Percentiles rank a stretch among this genome's conserved stretches.
Evolutionary conservation across 2,888 invertebrate species (phyloP).

Genomic region (Physocephala rufipes): DNA sequence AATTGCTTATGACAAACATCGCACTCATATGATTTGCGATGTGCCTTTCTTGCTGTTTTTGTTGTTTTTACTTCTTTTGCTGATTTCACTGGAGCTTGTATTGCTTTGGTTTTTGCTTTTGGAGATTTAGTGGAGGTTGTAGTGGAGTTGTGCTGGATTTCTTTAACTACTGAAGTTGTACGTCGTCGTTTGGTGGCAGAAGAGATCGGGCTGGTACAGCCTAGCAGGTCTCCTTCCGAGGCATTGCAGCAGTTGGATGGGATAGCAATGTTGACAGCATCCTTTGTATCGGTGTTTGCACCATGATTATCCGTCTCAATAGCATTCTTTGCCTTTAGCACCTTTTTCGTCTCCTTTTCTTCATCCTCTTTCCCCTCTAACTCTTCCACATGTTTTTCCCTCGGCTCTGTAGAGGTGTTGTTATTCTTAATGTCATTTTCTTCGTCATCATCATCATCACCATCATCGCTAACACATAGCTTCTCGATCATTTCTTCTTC

Average conservation of each 20-base stretch:
- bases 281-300: background rate
- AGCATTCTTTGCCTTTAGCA: constrained; percentile 39
- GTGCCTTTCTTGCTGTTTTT: constrained; percentile 32
- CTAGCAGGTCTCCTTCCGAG: too few relatives aligned
- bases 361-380: constrained; percentile 37
- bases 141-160: background rate
- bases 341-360: background rate
- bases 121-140: constrained; percentile 19
- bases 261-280: background rate
- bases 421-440: constrained; percentile 35
- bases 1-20: constrained; percentile 74
- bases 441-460: constrained; percentile 35
- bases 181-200: background rate
- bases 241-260: too few relatives aligned
- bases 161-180: background rate
- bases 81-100: background rate
- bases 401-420: constrained; percentile 42
- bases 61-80: background rate
- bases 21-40: constrained; percentile 68
- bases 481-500: constrained; percentile 43
- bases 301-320: constrained; percentile 4
- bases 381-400: constrained; percentile 41
- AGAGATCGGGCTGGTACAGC: too few relatives aligned
- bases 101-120: background rate
- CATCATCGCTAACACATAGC: constrained; percentile 42